These are phyloP conservation scores for Drosophila subsilvestris DNA, from an alignment of 2,888 invertebrate genomes.

Conservation along the genomic window DNA sequence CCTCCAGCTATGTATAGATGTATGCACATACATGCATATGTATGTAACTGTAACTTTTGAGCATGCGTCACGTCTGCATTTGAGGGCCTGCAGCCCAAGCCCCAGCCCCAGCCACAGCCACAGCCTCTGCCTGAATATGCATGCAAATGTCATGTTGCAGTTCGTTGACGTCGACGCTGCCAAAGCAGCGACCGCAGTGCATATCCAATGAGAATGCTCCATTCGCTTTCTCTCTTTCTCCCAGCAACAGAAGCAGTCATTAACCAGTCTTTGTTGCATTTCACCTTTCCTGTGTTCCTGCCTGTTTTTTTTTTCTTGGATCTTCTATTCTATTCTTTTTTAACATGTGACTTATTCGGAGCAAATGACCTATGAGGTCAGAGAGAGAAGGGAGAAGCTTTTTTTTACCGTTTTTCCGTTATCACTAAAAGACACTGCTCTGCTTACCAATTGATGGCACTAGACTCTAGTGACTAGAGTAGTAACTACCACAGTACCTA, in stretches of 20 bases:
- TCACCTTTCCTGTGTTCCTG: neutral
- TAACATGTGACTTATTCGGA: neutral
- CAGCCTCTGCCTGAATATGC: conserved; percentile 8
- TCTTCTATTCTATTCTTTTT: neutral
- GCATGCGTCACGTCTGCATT: conserved; percentile 44
- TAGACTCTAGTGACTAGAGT: too few species aligned
- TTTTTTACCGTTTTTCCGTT: neutral
- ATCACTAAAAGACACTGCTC: neutral
- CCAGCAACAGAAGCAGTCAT: neutral
- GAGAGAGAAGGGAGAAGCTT: neutral
- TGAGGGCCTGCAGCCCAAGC: too few species aligned
- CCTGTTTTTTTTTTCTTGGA: neutral
- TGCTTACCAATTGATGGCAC: neutral
- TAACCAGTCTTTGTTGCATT: neutral
- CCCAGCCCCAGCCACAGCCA: neutral
- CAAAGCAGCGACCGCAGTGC: neutral
- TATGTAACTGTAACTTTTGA: conserved; percentile 40
- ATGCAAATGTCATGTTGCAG: conserved; percentile 50
- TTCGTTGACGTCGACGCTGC: conserved; percentile 43
- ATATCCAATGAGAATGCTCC: neutral
- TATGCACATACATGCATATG: too few species aligned
- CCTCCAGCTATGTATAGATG: neutral
- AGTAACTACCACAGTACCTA: neutral
- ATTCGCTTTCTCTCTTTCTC: neutral
- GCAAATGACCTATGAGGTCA: neutral